phyloP scores from a whole-genome alignment of 2,797 vertebrate genomes.

The Helostoma temminkii region DNA sequence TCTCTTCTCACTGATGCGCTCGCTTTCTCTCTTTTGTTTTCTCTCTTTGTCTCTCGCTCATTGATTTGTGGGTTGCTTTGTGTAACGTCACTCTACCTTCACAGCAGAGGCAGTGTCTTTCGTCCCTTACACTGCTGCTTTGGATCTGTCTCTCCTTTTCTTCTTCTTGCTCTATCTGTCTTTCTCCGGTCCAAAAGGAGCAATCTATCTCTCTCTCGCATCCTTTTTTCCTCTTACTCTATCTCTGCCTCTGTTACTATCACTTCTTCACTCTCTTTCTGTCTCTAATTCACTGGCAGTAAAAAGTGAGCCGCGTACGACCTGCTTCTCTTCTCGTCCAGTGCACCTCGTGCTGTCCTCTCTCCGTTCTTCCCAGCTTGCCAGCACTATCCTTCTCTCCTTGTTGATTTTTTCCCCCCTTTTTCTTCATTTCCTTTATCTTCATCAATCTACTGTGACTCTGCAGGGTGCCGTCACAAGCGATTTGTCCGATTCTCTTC shows the following conservation, averaged over 20 bases:
- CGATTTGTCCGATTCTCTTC: constrained; percentile 69
- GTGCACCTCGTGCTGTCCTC: constrained; percentile 60
- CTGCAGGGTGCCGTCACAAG: constrained; percentile 63
- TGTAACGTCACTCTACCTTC: constrained; percentile 51
- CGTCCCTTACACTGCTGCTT: constrained; percentile 32
- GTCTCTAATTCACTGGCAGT: constrained; percentile 50
- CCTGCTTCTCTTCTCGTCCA: constrained; percentile 47
- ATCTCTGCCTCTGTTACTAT: constrained; percentile 8
- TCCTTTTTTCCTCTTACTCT: no score
- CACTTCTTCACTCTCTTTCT: constrained; percentile 20
- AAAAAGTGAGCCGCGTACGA: constrained; percentile 68
- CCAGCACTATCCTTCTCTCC: constrained; percentile 52
- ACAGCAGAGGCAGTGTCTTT: constrained; percentile 36
- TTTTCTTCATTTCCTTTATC: constrained; percentile 29
- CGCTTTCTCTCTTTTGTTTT: neutral
- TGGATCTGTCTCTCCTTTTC: constrained; percentile 12
- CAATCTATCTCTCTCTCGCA: neutral
- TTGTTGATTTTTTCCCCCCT: neutral
- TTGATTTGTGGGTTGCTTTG: constrained; percentile 54
- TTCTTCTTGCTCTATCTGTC: constrained; percentile 8
- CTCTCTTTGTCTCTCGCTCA: constrained; percentile 40
- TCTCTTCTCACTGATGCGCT: neutral
- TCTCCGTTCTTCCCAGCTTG: constrained; percentile 18
- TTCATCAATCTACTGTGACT: constrained; percentile 51
- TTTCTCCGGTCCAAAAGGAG: neutral